Evolutionary conservation across 2,888 invertebrate species (phyloP).

Genomic region (Deroplatys truncata): DNA sequence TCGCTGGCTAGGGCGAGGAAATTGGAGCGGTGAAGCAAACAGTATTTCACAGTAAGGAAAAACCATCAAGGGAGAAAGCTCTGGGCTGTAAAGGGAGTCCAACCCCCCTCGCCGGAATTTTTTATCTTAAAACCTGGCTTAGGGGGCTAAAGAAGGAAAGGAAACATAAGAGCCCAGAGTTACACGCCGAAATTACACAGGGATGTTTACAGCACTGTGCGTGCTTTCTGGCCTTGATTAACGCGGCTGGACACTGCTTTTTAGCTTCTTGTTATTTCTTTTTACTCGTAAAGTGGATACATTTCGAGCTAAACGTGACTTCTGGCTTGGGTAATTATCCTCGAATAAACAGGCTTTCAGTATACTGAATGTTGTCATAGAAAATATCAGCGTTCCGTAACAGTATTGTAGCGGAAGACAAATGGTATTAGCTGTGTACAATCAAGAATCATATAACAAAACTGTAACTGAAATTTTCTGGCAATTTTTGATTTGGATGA

Average conservation of each 20-base stretch:
- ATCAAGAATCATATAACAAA: too few relatives aligned
- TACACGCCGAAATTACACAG: not conserved
- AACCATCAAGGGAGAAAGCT: conserved; percentile 6
- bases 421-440: too few relatives aligned
- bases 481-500: too few relatives aligned
- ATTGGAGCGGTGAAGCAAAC: not conserved
- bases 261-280: not conserved
- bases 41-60: conserved; percentile 12
- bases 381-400: too few relatives aligned
- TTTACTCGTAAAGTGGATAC: not conserved
- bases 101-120: not conserved
- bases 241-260: not conserved
- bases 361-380: too few relatives aligned
- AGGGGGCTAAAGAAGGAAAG: not conserved
- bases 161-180: not conserved
- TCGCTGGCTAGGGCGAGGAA: conserved; percentile 28
- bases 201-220: not conserved
- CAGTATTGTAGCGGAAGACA: too few relatives aligned
- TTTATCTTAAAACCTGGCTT: conserved; percentile 10
- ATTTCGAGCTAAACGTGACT: not conserved
- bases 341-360: too few relatives aligned
- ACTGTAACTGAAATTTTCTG: too few relatives aligned
- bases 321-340: not conserved
- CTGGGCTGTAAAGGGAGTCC: conserved; percentile 12
- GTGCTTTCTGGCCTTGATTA: not conserved